Evolutionary conservation across 2,797 vertebrate genomes (phyloP).

Genomic region (Serranus cabrilla): DNA sequence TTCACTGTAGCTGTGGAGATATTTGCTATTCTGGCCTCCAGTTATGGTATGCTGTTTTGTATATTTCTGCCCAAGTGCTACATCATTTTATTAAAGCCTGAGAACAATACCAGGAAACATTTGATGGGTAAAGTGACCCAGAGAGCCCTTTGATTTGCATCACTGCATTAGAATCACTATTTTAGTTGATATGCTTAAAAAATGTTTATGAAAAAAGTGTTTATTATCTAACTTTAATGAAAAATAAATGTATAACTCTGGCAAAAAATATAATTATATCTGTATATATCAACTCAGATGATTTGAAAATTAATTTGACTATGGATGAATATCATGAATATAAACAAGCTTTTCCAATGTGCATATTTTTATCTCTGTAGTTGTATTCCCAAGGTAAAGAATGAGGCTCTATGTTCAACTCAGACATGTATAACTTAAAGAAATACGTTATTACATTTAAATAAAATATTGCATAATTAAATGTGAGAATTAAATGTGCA

Average conservation of each 20-base stretch:
- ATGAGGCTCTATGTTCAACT: neutral
- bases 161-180: accelerated
- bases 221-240: neutral
- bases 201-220: no score
- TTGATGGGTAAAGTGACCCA: constrained; percentile 75
- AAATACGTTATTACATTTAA: neutral
- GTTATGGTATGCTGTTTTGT: constrained; percentile 83
- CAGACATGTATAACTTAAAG: neutral
- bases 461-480: neutral
- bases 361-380: neutral
- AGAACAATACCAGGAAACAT: constrained; percentile 83
- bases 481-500: neutral
- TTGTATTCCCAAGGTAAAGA: neutral
- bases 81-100: constrained; percentile 83
- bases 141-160: constrained; percentile 58
- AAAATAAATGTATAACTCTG: neutral
- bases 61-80: constrained; percentile 87
- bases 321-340: neutral
- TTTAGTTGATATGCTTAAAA: no score
- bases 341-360: neutral
- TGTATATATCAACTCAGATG: neutral
- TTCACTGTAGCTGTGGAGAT: constrained; percentile 87
- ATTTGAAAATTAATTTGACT: neutral
- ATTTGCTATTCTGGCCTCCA: constrained; percentile 87
- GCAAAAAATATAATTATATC: neutral